Evolutionary conservation across 2,888 invertebrate species (phyloP).

Genomic region (Hirtodrosophila duncani): DNA sequence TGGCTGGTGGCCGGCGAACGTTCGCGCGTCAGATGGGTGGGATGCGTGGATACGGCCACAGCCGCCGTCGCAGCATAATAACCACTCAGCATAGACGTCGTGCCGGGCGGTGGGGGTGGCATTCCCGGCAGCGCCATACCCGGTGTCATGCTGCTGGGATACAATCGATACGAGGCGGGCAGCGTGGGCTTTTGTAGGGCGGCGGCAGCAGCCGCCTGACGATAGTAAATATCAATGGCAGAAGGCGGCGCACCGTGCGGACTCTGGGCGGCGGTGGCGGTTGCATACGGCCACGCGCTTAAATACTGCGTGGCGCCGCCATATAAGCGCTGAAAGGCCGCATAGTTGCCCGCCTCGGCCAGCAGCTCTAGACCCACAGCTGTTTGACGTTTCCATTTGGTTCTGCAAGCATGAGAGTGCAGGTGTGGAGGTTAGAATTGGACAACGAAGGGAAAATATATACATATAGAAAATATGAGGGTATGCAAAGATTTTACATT

Average conservation of each 20-base stretch:
- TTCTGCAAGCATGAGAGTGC: slow-evolving; percentile 79
- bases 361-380: slow-evolving; percentile 97
- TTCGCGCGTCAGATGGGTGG: slow-evolving; percentile 19
- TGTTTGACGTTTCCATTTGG: slow-evolving; percentile 99
- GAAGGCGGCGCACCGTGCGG: slow-evolving; percentile 83
- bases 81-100: slow-evolving; percentile 78
- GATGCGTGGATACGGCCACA: slow-evolving; percentile 30
- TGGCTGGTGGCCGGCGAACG: slow-evolving; percentile 64
- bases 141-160: slow-evolving; percentile 78
- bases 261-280: slow-evolving; percentile 79
- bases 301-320: slow-evolving; percentile 84
- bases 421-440: no score
- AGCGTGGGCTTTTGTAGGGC: slow-evolving; percentile 92
- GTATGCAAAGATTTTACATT: no score
- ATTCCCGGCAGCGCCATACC: slow-evolving; percentile 68
- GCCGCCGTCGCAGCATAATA: slow-evolving; percentile 79
- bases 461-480: neutral
- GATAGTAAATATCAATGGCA: slow-evolving; percentile 88
- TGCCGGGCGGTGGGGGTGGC: slow-evolving; percentile 56
- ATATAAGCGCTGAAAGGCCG: slow-evolving; percentile 96
- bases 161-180: slow-evolving; percentile 81
- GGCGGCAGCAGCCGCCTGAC: slow-evolving; percentile 85
- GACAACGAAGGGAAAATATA: neutral
- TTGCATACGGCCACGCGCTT: slow-evolving; percentile 81
- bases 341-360: slow-evolving; percentile 98